These are phyloP conservation scores for Macrophya alboannulata DNA, from an alignment of 2,888 invertebrate genomes.

Conservation along the genomic window DNA sequence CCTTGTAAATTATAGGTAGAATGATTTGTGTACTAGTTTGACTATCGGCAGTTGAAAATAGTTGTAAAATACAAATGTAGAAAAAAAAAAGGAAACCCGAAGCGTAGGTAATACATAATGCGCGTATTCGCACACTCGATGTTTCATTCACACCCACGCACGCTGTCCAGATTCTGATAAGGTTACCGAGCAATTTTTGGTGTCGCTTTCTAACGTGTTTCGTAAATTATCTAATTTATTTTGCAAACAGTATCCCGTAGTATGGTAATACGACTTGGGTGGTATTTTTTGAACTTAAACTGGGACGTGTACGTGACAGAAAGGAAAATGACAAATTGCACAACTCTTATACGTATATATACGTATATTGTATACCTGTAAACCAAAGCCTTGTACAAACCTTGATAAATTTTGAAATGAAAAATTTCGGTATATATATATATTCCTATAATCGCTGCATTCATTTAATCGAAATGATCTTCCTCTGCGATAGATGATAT, in stretches of 20 bases:
- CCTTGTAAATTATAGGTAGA: neutral
- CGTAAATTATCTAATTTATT: constrained; percentile 53
- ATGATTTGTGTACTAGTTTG: neutral
- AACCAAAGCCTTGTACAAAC: neutral
- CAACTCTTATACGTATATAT: neutral
- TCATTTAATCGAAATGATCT: neutral
- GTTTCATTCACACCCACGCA: neutral
- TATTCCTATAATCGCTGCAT: too few relatives aligned
- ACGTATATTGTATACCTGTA: neutral
- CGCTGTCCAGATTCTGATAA: constrained; percentile 5
- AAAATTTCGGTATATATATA: neutral
- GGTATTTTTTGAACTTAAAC: constrained; percentile 43
- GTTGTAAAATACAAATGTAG: neutral
- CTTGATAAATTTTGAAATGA: constrained; percentile 11
- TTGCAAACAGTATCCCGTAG: constrained; percentile 45
- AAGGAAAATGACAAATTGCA: constrained; percentile 49
- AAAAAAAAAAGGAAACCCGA: neutral
- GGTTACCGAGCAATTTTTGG: constrained; percentile 1
- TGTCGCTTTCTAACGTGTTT: constrained; percentile 51
- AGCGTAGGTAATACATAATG: neutral
- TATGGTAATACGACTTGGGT: constrained; percentile 41
- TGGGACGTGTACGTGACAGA: constrained; percentile 54
- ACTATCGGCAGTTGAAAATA: neutral
- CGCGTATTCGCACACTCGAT: neutral
- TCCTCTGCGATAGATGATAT: neutral